Evolutionary conservation across 2,888 invertebrate species (phyloP).

Genomic region (Caprella mutica): DNA sequence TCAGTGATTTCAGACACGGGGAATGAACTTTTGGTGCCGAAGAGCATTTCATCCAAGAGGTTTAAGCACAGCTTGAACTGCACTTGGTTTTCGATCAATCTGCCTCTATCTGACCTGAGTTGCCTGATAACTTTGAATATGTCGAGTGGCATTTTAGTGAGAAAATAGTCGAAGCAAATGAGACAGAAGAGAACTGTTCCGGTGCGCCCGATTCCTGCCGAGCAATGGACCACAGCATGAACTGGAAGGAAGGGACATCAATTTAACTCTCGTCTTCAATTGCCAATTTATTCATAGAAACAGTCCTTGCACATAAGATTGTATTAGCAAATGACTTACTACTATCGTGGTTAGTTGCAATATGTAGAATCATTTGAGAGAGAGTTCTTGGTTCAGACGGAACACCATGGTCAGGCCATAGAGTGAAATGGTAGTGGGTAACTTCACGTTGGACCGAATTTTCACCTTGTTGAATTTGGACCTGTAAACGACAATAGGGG

Average conservation of each 20-base stretch:
- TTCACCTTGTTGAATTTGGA: no score
- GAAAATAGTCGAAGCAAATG: conserved; percentile 15
- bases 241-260: no score
- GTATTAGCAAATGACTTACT: conserved; percentile 10
- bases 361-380: conserved; percentile 10
- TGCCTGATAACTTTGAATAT: conserved; percentile 10
- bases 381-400: conserved; percentile 15
- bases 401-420: conserved; percentile 27
- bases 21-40: conserved; percentile 8
- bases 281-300: no score
- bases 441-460: no score
- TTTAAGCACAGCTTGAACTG: conserved; percentile 10
- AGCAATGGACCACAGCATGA: conserved; percentile 24
- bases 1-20: not conserved
- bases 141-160: not conserved
- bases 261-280: no score
- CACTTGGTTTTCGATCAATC: conserved; percentile 24
- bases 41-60: conserved; percentile 21
- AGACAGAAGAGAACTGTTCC: conserved; percentile 23
- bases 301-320: no score
- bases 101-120: conserved; percentile 12
- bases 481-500: no score
- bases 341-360: conserved; percentile 5
- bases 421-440: conserved; percentile 25
- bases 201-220: conserved; percentile 27